Evolutionary conservation across 2,113 vertebrate genomes (phyloP), one percentile per base, ranked within the genome.

Genomic region (Hipposideros armiger): DNA sequence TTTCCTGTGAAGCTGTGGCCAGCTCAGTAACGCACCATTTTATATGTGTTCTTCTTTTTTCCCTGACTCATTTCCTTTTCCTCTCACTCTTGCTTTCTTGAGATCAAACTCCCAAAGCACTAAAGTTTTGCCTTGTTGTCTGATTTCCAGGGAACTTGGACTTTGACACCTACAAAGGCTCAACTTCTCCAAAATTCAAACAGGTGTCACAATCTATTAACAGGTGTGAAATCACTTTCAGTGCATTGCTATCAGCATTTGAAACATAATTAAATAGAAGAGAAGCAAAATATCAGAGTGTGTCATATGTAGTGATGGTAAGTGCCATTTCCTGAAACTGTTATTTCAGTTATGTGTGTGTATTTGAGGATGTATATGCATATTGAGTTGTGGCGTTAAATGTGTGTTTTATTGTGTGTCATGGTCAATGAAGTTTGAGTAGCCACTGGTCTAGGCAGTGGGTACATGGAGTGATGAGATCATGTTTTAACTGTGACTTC

Each of bases 151-250:
- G n/a, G 72, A 81, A 85, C 24, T 28, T 86, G n/a, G 11, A 66
- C 7, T 77, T 85, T 62, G 73, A 54, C 13, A 87, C 80, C 6
- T 42, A 56, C 14, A 45, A 76, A 81, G 20, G 32, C 11, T 90
- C 78, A 84, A 42, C 10, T 56, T 91, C 42, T 84, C 26, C 36
- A 86, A 85, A 81, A 85, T 88, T 82, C 20, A 62, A 78, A 89
- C 20, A 56, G 7, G 5, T 82, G 26, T 94, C 15, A 73, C 42
- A 80, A 50, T 7, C 40, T 90, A 56, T 87, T 78, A 87, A 69
- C 56, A 81, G 24, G n/a, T 36, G 14, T 83, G 40, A 58, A 92
- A 28, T 92, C 2, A 54, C 62, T 73, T 90, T 87, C 15, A 92
- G 45, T 19, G 6, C 64, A 87, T 90, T 83, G 42, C 52, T 30